A percentile compares a stretch with the other conserved stretches of the same genome.
phyloP scores from a whole-genome alignment of 2,888 invertebrate genomes.

The Calliopum simillimum region DNA sequence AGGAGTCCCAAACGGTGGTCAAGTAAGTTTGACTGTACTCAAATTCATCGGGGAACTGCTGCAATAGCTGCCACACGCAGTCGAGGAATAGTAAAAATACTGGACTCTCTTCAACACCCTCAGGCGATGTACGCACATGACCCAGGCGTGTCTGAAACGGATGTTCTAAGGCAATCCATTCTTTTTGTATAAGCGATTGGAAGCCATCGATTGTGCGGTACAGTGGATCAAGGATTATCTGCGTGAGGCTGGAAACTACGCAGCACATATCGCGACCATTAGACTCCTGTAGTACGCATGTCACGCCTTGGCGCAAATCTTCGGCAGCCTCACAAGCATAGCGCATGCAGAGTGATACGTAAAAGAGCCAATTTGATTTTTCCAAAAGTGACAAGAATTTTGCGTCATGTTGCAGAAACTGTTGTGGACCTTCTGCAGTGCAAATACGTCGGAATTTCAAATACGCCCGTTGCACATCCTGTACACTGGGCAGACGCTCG shows the following conservation, averaged over 20 bases:
- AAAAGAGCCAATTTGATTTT: conserved; percentile 86
- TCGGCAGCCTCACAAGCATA: conserved; percentile 80
- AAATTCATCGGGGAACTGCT: conserved; percentile 89
- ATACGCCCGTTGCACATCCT: conserved; percentile 73
- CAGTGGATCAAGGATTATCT: conserved; percentile 86
- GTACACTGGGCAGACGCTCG: conserved; percentile 72
- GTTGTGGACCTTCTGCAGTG: conserved; percentile 78
- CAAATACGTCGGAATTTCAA: conserved; percentile 81
- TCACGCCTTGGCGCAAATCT: conserved; percentile 73
- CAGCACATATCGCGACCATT: conserved; percentile 91
- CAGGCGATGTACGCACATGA: conserved; percentile 68
- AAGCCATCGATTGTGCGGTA: conserved; percentile 88
- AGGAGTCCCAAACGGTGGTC: conserved; percentile 91
- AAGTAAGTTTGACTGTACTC: conserved; percentile 94
- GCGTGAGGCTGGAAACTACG: conserved; percentile 86
- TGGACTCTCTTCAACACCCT: conserved; percentile 73
- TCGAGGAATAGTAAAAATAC: conserved; percentile 92
- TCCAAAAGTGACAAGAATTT: conserved; percentile 83
- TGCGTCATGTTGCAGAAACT: conserved; percentile 81
- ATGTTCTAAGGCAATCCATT: conserved; percentile 94
- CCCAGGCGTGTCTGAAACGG: conserved; percentile 80
- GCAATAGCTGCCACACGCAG: conserved; percentile 90
- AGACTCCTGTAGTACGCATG: conserved; percentile 90
- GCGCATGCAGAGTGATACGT: conserved; percentile 81
- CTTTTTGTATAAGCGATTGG: conserved; percentile 91